Percentiles rank a stretch among this genome's conserved stretches.
Conservation (phyloP, 2,113 vertebrate genomes). For the Cercopithecus mona region DNA sequence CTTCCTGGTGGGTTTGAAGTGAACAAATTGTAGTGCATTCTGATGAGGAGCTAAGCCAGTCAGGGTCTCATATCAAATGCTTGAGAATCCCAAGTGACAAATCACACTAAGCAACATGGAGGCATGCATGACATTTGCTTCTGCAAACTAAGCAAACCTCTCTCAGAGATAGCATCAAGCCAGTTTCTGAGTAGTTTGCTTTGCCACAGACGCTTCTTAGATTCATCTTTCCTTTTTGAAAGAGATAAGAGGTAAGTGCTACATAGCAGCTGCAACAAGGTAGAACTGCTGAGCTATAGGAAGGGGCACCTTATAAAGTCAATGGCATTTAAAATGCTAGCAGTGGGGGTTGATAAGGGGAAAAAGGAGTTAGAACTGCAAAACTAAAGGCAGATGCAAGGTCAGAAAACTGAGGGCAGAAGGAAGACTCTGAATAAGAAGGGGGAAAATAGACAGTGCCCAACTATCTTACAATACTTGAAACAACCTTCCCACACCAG, state of each 20-base stretch:
- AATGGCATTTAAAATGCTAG: slow-evolving; percentile 78
- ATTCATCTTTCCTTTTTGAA: slow-evolving; percentile 65
- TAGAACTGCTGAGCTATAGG: slow-evolving; percentile 78
- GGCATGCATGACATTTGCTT: slow-evolving; percentile 73
- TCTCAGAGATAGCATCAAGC: slow-evolving; percentile 68
- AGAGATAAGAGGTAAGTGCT: slow-evolving; percentile 67
- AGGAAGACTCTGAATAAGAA: slow-evolving; percentile 40
- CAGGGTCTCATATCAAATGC: slow-evolving; percentile 41
- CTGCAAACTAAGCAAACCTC: slow-evolving; percentile 66
- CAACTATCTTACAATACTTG: not conserved
- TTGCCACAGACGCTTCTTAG: slow-evolving; percentile 43
- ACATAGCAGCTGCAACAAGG: slow-evolving; percentile 66
- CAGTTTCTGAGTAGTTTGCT: slow-evolving; percentile 53
- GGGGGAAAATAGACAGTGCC: not conserved
- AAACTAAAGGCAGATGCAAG: slow-evolving; percentile 80
- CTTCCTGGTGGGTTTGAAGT: slow-evolving; percentile 32
- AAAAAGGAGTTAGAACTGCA: slow-evolving; percentile 52
- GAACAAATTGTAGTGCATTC: slow-evolving; percentile 50
- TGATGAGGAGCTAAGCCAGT: slow-evolving; percentile 49
- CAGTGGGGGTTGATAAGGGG: slow-evolving; percentile 49
- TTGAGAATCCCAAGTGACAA: slow-evolving; percentile 80
- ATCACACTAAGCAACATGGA: slow-evolving; percentile 77
- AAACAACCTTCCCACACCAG: slow-evolving; percentile 25
- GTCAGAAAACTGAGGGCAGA: slow-evolving; percentile 64
- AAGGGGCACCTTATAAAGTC: slow-evolving; percentile 69